Evolutionary conservation across 2,113 vertebrate genomes (phyloP).

Genomic region (Triplophysa siluroides): DNA sequence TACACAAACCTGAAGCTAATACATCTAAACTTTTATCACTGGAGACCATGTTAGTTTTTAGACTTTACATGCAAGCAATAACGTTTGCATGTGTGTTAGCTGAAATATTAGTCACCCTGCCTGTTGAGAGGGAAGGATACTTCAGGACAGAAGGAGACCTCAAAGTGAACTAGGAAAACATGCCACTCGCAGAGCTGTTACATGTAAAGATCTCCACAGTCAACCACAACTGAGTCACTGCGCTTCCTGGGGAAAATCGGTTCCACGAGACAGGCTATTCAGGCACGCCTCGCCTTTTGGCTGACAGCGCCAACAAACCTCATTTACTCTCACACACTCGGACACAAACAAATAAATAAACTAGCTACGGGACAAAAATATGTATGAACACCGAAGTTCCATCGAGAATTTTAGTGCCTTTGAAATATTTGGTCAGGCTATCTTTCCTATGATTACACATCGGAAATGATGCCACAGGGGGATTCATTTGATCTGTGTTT

Average conservation of each 20-base stretch:
- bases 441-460: neutral
- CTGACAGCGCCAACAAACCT: slow-evolving; percentile 62
- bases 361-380: slow-evolving; percentile 17
- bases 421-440: neutral
- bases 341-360: slow-evolving; percentile 44
- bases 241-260: slow-evolving; percentile 69
- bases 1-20: neutral
- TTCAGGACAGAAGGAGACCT: slow-evolving; percentile 60
- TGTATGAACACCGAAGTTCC: neutral
- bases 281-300: slow-evolving; percentile 61
- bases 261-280: slow-evolving; percentile 61
- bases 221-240: slow-evolving; percentile 75
- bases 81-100: slow-evolving; percentile 47
- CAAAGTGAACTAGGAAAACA: slow-evolving; percentile 63
- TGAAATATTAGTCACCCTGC: slow-evolving; percentile 56
- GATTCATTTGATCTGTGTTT: neutral
- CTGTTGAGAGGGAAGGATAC: slow-evolving; percentile 53
- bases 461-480: neutral
- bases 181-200: slow-evolving; percentile 51
- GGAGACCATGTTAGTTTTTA: slow-evolving; percentile 34
- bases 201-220: slow-evolving; percentile 59
- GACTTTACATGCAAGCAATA: slow-evolving; percentile 57
- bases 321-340: slow-evolving; percentile 41
- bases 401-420: neutral
- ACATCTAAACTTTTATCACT: slow-evolving; percentile 17